Evolutionary conservation across 2,797 vertebrate genomes (phyloP), one percentile per base, ranked within the genome.

Genomic region (Percopsis omiscomaycus): DNA sequence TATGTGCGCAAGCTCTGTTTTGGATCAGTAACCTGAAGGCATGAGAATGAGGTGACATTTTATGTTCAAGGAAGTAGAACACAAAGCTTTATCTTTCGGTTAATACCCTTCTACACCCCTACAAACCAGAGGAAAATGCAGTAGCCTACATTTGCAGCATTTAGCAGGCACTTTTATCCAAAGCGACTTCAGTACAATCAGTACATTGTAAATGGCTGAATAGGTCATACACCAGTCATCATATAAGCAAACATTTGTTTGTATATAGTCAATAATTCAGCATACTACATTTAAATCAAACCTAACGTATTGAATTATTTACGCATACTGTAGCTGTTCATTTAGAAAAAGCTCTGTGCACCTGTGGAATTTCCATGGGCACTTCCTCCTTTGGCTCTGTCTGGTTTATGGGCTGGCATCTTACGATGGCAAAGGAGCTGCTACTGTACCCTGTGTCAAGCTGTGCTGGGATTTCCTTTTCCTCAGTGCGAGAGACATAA

Each of bases 21-120:
- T 66, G 77, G 16, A 75, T 85, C 56, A 73, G 16, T 53, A 8
- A 56, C 47, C 45, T 5, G 28, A 15, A 4, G 0, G 22, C 51
- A 54, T 45, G 30, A 57, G 64, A 71, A 70, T 28, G 2, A 27
- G 65, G 67, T 73, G 51, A 74, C 79, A 86, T 87, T 87, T 77
- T 68, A 83, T 14, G 1, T 51, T 75, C 55, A 83, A 89, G 89
- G 88, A 90, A 89, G 54, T 60, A 86, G 70, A 84, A 78, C 51
- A 61, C 27, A 37, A 60, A 74, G 78, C 79, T 71, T 22, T 15
- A 29, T 71, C 73, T 51, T 69, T 28, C 59, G 58, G 37, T 54
- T 64, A 42, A 42, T 54, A 16, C 68, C 61, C 3, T 12, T 66
- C 66, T 50, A 15, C 37, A 11, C 2, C 1, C 13, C 61, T 16